Base-by-base conservation (phyloP, 2,113 vertebrate species). In the Abramis brama region DNA sequence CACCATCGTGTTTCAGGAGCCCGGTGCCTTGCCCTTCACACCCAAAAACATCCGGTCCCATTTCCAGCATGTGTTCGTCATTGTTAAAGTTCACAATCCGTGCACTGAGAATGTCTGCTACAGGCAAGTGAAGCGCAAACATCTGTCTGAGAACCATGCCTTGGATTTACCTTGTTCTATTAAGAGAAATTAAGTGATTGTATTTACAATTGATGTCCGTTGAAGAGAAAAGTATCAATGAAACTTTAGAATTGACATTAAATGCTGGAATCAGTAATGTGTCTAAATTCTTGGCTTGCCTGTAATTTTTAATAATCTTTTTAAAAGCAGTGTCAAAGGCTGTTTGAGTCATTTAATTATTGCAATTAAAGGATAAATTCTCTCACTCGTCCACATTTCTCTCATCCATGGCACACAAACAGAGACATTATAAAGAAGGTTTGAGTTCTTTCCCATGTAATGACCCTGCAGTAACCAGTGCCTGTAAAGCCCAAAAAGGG, bases 1-100 rank as follows among this genome's bases (percentile, higher is more conserved):
- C 92, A 99, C 98, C 90, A 97, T 99, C 91, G 96, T 99, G 90
- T 99, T 99, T 93, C 98, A 99, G 95, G 98, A 99, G 92, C 98
- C 98, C 0, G 98, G 98, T 85, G 97, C 98, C 71, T 96, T 98
- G 90, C 97, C 98, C 87, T 99, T 99, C 89, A 99, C 97, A 82
- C 97, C 98, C 30, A 97, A 97, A 94, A 96, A 95, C 94, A 97
- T 99, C 93, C 97, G 98, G 89, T 99, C 98, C 25, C 98, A 99
- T 93, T 99, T 99, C 88, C 98, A 99, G 79, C 98, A 99, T 77
- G 98, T 99, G 79, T 99, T 99, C 91, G 97, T 99, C 93, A 97
- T 98, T 80, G 97, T 99, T 93, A 97, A 96, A 93, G 98, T 97
- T 82, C 97, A 99, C 91, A 98, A 95, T 92, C 98, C 98, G 17